Conservation (phyloP, 2,113 vertebrate genomes). For the Aplodontia rufa region DNA sequence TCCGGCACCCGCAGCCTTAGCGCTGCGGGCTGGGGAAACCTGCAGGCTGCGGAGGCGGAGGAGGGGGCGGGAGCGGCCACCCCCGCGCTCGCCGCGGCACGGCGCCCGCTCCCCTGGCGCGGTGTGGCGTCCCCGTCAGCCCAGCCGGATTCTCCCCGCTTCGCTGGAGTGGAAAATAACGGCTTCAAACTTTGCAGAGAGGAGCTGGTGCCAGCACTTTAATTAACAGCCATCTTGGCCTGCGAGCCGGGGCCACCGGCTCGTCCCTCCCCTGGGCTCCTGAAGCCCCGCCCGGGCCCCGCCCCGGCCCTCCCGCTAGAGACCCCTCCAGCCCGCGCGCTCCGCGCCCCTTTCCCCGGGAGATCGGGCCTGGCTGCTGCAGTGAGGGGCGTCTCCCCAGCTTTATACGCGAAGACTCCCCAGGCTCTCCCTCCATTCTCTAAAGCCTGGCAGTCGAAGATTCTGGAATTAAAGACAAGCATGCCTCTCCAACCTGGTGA, state of each 20-base stretch:
- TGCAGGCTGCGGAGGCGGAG: background rate
- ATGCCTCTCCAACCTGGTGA: background rate
- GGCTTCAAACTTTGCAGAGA: constrained; percentile 81
- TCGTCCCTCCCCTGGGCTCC: constrained; percentile 17
- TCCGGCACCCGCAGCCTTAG: background rate
- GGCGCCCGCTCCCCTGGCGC: constrained; percentile 59
- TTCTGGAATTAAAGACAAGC: constrained; percentile 1
- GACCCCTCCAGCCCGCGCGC: fast-evolving
- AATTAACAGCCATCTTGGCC: constrained; percentile 83
- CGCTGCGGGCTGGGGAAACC: background rate
- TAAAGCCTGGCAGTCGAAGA: background rate
- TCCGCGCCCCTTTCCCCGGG: background rate
- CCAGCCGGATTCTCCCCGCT: constrained; percentile 82
- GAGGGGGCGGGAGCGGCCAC: background rate
- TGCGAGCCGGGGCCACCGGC: constrained; percentile 54
- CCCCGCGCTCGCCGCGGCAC: background rate
- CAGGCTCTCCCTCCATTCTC: background rate
- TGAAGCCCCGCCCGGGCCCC: constrained; percentile 2
- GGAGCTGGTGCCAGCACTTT: constrained; percentile 80
- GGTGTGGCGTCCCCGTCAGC: constrained; percentile 74
- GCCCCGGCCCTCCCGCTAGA: background rate
- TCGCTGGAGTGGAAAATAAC: constrained; percentile 85
- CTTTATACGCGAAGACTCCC: background rate
- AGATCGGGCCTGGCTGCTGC: background rate
- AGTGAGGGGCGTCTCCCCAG: background rate